Conservation (phyloP, 2,797 vertebrate species). For the Aselliscus stoliczkanus region DNA sequence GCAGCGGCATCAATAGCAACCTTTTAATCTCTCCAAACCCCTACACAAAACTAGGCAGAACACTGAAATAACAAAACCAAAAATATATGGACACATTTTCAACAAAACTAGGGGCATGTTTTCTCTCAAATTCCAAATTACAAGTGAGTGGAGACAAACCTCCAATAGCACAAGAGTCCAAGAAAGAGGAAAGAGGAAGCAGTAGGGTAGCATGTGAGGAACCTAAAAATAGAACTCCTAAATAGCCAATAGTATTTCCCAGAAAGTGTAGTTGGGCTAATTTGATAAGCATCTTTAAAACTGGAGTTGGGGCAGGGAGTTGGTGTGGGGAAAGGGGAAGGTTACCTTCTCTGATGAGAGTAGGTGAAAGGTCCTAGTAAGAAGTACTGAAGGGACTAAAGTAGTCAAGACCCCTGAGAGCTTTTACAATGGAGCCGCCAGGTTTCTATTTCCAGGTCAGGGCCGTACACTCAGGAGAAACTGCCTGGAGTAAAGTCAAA, state of each 20-base stretch:
- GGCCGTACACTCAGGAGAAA: background rate
- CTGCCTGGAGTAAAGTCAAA: background rate
- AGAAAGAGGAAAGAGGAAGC: background rate
- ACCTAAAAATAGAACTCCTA: background rate
- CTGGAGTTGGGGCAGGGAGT: background rate
- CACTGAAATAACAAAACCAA: background rate
- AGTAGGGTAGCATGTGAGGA: too few species aligned
- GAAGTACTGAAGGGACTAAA: too few species aligned
- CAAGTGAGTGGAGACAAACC: background rate
- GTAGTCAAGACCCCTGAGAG: background rate
- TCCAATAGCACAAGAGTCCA: background rate
- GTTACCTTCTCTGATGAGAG: background rate
- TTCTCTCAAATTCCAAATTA: background rate
- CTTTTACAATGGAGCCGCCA: background rate
- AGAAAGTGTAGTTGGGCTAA: background rate
- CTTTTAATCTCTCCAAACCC: background rate
- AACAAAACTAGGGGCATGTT: background rate
- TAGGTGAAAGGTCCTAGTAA: background rate
- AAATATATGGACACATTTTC: background rate
- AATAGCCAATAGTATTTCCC: background rate
- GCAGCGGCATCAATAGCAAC: background rate
- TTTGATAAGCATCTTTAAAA: background rate
- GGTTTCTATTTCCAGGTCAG: background rate
- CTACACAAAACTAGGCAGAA: background rate
- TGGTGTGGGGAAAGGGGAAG: fast-evolving